Evolutionary conservation across 1,140 invertebrate species (phyloP), one percentile per base, ranked within the genome.

Genomic region (Triops longicaudatus): DNA sequence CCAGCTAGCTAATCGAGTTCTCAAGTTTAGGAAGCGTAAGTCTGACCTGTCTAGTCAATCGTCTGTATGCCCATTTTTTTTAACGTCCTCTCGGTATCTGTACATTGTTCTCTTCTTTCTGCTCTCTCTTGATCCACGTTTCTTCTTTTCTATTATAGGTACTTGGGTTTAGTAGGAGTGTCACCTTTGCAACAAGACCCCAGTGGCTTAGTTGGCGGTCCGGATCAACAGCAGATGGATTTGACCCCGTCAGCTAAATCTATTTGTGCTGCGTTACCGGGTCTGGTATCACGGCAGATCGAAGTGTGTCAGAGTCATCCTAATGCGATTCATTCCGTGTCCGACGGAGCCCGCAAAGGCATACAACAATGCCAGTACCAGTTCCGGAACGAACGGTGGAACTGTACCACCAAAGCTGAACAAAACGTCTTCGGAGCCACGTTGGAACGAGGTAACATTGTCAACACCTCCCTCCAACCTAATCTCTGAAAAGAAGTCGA

Each of bases 341-440:
- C 86, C 5, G 83, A 87, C 43, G 88, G 88, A 26, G 86, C 87
- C 1, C 80, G 84, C 77, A 76, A 73, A 43, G 88, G 87, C 1
- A 85, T 88, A 41, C 80, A 84, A 42, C 87, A 89, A 78, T 89
- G 88, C 78, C 87, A 88, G 80, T 82, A 84, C 75, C 88, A 88
- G 80, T 90, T 89, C 80, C 80, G 84, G 7, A 82, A 86, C 79
- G 87, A 89, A 79, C 82, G 87, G 37, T 89, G 88, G 88, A 89
- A 89, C 82, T 89, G 88, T 79, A 83, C 86, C 0, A 83, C 84
- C 7, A 81, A 81, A 42, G 82, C 84, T 26, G 83, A 84, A 63
- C 80, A 84, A 77, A 85, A 82, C 74, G 83, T 86, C 11, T 87
- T 87, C 78, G 85, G 84, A 10, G 82, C 84, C 73, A 84, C 84